These are phyloP conservation scores for Euphonia xanthogaster DNA, from an alignment of 2,797 vertebrate genomes.

Conservation along the genomic window DNA sequence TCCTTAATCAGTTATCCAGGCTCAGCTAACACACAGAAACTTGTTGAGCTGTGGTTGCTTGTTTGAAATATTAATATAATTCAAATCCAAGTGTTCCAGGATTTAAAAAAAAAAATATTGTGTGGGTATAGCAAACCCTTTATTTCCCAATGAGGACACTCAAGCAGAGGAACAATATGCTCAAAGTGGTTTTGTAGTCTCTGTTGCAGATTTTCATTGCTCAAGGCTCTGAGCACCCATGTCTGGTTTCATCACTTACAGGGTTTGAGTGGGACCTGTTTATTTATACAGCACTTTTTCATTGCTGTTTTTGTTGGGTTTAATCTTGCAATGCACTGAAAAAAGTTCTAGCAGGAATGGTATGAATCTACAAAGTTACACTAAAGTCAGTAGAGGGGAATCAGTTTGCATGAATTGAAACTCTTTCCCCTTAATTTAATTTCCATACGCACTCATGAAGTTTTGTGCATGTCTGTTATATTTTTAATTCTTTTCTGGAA, in stretches of 20 bases:
- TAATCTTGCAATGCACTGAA: background rate
- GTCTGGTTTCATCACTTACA: background rate
- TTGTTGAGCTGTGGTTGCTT: background rate
- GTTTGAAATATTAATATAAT: background rate
- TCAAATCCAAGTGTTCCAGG: background rate
- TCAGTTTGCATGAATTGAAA: background rate
- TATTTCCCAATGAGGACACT: background rate
- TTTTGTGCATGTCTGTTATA: background rate
- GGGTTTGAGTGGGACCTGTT: background rate
- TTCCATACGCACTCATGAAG: background rate
- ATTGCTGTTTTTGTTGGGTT: background rate
- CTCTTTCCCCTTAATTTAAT: background rate
- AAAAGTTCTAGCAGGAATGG: background rate
- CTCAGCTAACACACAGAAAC: background rate
- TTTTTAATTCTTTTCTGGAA: background rate
- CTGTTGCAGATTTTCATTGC: background rate
- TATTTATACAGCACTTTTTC: background rate
- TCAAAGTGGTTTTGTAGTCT: background rate
- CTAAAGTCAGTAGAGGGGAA: background rate
- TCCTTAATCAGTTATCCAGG: background rate
- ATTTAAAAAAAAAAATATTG: background rate
- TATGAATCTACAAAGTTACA: background rate
- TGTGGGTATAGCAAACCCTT: rapidly evolving
- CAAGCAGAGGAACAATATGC: background rate
- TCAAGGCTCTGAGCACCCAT: background rate